Evolutionary conservation across 2,888 invertebrate species (phyloP).

Genomic region (Hirtodrosophila trivittata): DNA sequence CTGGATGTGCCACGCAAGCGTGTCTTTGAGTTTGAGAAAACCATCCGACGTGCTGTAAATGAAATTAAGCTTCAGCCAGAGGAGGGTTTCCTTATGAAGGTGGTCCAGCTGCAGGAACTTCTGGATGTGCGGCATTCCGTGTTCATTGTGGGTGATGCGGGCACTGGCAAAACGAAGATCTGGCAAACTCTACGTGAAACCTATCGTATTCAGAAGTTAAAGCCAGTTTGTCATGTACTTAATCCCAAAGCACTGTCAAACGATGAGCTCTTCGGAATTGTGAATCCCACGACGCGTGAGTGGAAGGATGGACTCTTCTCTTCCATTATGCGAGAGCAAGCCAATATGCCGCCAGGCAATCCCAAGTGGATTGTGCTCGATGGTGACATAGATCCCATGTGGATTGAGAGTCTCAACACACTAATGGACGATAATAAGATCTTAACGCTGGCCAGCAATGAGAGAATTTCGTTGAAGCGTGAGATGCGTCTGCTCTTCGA

Average conservation of each 20-base stretch:
- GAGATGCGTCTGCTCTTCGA: constrained; percentile 96
- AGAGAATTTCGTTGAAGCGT: constrained; percentile 94
- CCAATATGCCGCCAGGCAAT: constrained; percentile 92
- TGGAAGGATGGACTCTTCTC: constrained; percentile 97
- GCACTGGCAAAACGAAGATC: constrained; percentile 96
- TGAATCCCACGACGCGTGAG: constrained; percentile 96
- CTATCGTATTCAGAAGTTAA: constrained; percentile 87
- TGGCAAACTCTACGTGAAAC: constrained; percentile 95
- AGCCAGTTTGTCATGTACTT: constrained; percentile 93
- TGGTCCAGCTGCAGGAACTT: constrained; percentile 96
- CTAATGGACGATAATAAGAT: constrained; percentile 99
- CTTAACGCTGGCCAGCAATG: constrained; percentile 96
- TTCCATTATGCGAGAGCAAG: constrained; percentile 96
- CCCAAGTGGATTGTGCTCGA: constrained; percentile 98
- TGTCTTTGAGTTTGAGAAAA: constrained; percentile 93
- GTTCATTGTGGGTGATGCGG: constrained; percentile 93
- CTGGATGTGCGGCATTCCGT: constrained; percentile 97
- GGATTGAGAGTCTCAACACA: constrained; percentile 98
- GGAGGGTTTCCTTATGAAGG: constrained; percentile 93
- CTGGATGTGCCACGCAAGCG: constrained; percentile 96
- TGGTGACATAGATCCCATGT: constrained; percentile 91
- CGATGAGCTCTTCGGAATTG: constrained; percentile 96
- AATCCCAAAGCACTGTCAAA: constrained; percentile 97
- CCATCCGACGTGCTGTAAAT: constrained; percentile 90
- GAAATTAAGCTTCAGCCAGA: constrained; percentile 96